A percentile compares a stretch with the other conserved stretches of the same genome.
Conservation (phyloP, 2,888 invertebrate species). For the Amiota communis region DNA sequence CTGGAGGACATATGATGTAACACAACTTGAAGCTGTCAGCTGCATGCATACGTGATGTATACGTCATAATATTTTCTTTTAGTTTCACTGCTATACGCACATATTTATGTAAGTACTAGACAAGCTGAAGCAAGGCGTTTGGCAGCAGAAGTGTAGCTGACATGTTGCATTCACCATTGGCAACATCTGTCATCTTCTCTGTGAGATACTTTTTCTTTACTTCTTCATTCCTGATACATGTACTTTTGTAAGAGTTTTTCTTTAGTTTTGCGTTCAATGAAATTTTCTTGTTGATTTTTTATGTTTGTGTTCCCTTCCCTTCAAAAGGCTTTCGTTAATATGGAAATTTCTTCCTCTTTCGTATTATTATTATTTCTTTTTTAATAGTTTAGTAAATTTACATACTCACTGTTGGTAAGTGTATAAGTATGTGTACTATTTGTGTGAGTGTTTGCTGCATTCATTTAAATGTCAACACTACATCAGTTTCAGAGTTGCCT, state of each 20-base stretch:
- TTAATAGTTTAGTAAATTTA: background rate
- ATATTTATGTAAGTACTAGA: background rate
- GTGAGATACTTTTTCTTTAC: background rate
- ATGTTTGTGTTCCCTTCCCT: background rate
- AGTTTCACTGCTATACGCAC: background rate
- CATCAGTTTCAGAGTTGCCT: too few species aligned
- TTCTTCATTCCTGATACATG: background rate
- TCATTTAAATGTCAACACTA: background rate
- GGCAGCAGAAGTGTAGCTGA: background rate
- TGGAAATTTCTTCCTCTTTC: too few species aligned
- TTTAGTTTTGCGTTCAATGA: background rate
- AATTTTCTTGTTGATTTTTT: background rate
- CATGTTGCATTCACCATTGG: background rate
- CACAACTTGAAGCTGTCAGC: constrained; percentile 7
- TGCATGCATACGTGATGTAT: background rate
- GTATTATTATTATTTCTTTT: background rate
- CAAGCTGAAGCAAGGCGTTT: too few species aligned
- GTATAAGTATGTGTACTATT: background rate
- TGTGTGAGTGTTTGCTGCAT: background rate
- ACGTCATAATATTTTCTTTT: constrained; percentile 2
- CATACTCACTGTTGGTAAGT: background rate
- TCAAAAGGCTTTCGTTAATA: background rate
- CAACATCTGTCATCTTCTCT: background rate
- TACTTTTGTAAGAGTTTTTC: background rate
- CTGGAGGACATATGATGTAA: too few species aligned